Evolutionary conservation across 2,113 vertebrate genomes (phyloP), one percentile per base, ranked within the genome.

Genomic region (Festucalex cinctus): DNA sequence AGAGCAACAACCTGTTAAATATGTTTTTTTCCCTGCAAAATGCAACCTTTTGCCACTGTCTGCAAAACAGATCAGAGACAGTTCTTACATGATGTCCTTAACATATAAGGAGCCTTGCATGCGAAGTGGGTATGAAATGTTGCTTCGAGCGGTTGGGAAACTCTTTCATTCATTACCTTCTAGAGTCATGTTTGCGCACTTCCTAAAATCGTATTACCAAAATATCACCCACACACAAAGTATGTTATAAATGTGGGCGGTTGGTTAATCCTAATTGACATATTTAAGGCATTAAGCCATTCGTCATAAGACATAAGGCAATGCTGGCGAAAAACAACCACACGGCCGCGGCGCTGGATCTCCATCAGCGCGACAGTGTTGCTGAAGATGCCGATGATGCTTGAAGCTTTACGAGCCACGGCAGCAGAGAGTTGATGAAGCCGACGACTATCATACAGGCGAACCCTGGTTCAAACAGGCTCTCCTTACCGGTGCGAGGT

Each of bases 11-110:
- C 58, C 16, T 46, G 43, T 46, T 46, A 16, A 46, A 46, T 19
- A 5, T 13, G 39, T 46, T 19, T 14, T n/a, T 51, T 39, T 26
- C 59, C 53, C 62, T 71, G 57, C 72, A 44, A 43, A 68, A 54
- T 10, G 41, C 22, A 66, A 17, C 63, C 17, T 28, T 51, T 28
- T 26, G 26, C 39, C 28, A 32, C 28, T 9, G 35, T 35, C 39
- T 10, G 39, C 9, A 41, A 41, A 41, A 41, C 39, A 1, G 39
- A 7, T 2, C 9, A 41, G 43, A 46, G 14, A 17, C 16, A n/a
- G 5, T 17, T 10, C 12, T 3, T 17, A 46, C 16, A 17, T 46
- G 43, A 46, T 14, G 16, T 19, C 4, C 16, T 46, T 46, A 5
- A 6, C 43, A 17, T 16, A 46, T 13, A 46, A 19, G 43, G 16